Evolutionary conservation across 92 coral and sea anemone species (phyloP).

Genomic region (Blastomussa wellsi): DNA sequence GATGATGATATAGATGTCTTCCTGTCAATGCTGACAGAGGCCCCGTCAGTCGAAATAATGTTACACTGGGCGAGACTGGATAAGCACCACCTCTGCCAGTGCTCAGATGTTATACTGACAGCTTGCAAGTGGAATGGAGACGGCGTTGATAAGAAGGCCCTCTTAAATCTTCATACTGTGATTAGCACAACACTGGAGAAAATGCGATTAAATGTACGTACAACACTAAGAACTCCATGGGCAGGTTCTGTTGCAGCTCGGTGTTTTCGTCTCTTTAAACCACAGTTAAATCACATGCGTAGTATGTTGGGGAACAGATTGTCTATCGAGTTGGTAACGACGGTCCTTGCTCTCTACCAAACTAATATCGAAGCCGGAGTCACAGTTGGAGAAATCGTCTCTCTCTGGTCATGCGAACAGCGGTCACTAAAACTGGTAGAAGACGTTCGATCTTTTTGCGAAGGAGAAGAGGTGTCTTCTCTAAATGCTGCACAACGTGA

Average conservation of each 20-base stretch:
- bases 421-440: background rate
- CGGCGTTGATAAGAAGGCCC: background rate
- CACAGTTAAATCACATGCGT: conserved; percentile 9
- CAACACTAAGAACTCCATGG: background rate
- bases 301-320: conserved; percentile 18
- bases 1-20: conserved; percentile 35
- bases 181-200: background rate
- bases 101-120: conserved; percentile 49
- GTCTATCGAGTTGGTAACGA: background rate
- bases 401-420: conserved; percentile 14
- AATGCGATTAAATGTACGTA: background rate
- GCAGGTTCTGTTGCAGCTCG: background rate
- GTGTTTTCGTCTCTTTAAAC: conserved; percentile 3
- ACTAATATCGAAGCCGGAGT: conserved; percentile 15
- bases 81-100: conserved; percentile 39
- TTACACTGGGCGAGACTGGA: conserved; percentile 29
- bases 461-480: background rate
- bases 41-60: conserved; percentile 34
- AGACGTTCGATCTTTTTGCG: background rate
- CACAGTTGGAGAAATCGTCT: conserved; percentile 17
- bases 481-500: background rate
- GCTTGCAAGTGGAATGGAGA: conserved; percentile 29
- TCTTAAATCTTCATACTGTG: background rate
- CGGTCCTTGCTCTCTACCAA: conserved; percentile 24
- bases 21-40: conserved; percentile 19